phyloP scores from a whole-genome alignment of 2,797 vertebrate species.

The Bradypodion pumilum region DNA sequence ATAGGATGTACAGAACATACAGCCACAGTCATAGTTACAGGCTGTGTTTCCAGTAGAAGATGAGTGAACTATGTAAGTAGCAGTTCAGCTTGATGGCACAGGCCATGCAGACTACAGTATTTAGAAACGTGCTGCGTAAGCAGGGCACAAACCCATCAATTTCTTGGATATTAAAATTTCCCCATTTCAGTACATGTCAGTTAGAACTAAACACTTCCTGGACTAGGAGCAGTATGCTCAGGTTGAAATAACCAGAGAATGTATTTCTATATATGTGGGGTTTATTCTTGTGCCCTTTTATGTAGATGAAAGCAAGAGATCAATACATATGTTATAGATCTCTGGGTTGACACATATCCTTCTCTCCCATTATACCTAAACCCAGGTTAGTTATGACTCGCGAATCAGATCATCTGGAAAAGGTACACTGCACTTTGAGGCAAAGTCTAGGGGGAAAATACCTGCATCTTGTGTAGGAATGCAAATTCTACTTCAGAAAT shows the following conservation, averaged over 20 bases:
- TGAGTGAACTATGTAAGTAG: too few species aligned
- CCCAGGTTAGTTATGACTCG: neutral
- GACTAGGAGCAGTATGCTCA: neutral
- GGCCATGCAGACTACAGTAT: neutral
- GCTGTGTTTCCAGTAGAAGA: neutral
- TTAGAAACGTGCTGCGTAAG: neutral
- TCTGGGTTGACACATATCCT: too few species aligned
- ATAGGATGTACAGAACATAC: neutral
- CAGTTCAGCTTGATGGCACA: neutral
- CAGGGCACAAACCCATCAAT: neutral
- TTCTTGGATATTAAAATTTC: neutral
- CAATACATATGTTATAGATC: too few species aligned
- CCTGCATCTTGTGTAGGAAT: slow-evolving; percentile 34
- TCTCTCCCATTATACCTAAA: neutral
- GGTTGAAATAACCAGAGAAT: neutral
- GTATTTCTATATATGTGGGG: neutral
- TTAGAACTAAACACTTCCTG: neutral
- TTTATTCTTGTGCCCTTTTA: neutral
- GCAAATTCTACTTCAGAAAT: slow-evolving; percentile 20
- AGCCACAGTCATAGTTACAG: neutral
- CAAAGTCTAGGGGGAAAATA: slow-evolving; percentile 12
- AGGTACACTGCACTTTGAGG: slow-evolving; percentile 46
- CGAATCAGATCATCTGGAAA: slow-evolving; percentile 36
- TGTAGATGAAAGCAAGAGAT: neutral
- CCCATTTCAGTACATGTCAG: neutral